These are phyloP conservation scores for Zootermopsis nevadensis DNA, from an alignment of 2,888 invertebrate species.

Conservation along the genomic window DNA sequence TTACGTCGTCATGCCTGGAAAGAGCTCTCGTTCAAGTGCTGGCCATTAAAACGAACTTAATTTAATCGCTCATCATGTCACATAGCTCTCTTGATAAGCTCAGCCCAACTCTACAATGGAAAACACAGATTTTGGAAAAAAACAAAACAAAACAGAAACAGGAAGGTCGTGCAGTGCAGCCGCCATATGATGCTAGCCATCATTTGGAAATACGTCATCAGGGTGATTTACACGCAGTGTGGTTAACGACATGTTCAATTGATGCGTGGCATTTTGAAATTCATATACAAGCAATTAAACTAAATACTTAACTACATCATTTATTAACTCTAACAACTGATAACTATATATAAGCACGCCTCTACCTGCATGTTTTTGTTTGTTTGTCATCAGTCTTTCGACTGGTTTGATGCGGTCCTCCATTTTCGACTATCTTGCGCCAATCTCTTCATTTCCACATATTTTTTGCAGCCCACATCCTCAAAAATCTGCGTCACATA, in stretches of 20 bases:
- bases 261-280: not conserved
- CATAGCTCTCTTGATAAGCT: not conserved
- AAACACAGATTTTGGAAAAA: not conserved
- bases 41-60: slow-evolving; percentile 4
- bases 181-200: not conserved
- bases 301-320: too few species aligned
- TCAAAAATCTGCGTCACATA: too few species aligned
- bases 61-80: slow-evolving; percentile 7
- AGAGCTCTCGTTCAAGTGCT: not conserved
- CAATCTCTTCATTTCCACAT: too few species aligned
- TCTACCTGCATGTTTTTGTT: too few species aligned
- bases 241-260: not conserved
- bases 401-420: too few species aligned
- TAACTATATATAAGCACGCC: too few species aligned
- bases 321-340: too few species aligned
- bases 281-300: not conserved
- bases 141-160: not conserved
- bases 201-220: not conserved
- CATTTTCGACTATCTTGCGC: too few species aligned
- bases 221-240: not conserved
- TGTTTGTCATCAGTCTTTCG: too few species aligned
- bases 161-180: not conserved
- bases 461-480: too few species aligned
- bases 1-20: not conserved
- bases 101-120: not conserved